Conservation (phyloP, 1,140 invertebrate species). For the Nephotettix cincticeps region DNA sequence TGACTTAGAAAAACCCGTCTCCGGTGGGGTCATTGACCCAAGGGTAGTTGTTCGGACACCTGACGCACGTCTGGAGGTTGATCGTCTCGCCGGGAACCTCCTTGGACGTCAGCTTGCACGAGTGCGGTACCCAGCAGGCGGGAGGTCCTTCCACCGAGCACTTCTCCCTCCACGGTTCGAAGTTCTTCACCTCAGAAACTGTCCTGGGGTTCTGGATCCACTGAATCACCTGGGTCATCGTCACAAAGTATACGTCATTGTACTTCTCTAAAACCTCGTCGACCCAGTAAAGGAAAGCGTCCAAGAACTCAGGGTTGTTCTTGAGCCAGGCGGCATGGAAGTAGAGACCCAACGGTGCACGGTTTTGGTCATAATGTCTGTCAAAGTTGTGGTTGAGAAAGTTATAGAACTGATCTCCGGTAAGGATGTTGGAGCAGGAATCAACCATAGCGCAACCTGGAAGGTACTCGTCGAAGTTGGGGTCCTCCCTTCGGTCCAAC, state of each 20-base stretch:
- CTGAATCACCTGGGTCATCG: slow-evolving; percentile 96
- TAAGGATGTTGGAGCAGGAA: slow-evolving; percentile 91
- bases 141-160: slow-evolving; percentile 76
- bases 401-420: slow-evolving; percentile 92
- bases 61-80: slow-evolving; percentile 88
- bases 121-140: slow-evolving; percentile 84
- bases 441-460: slow-evolving; percentile 96
- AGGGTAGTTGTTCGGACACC: slow-evolving; percentile 92
- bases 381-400: slow-evolving; percentile 96
- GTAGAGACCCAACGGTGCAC: slow-evolving; percentile 89
- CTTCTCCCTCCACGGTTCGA: slow-evolving; percentile 93
- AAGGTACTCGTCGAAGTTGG: slow-evolving; percentile 85
- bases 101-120: slow-evolving; percentile 87
- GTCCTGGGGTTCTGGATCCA: slow-evolving; percentile 94
- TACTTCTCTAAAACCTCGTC: slow-evolving; percentile 85
- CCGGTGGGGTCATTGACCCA: slow-evolving; percentile 92
- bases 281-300: slow-evolving; percentile 92
- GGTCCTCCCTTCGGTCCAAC: slow-evolving; percentile 88
- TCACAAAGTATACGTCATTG: slow-evolving; percentile 95
- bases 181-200: slow-evolving; percentile 80
- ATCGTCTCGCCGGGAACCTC: slow-evolving; percentile 91
- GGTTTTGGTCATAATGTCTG: slow-evolving; percentile 91
- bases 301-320: slow-evolving; percentile 91
- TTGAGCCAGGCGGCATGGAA: slow-evolving; percentile 96
- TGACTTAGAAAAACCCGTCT: slow-evolving; percentile 82